Base-by-base conservation (phyloP, 2,113 vertebrate genomes). In the Dipodomys merriami region DNA sequence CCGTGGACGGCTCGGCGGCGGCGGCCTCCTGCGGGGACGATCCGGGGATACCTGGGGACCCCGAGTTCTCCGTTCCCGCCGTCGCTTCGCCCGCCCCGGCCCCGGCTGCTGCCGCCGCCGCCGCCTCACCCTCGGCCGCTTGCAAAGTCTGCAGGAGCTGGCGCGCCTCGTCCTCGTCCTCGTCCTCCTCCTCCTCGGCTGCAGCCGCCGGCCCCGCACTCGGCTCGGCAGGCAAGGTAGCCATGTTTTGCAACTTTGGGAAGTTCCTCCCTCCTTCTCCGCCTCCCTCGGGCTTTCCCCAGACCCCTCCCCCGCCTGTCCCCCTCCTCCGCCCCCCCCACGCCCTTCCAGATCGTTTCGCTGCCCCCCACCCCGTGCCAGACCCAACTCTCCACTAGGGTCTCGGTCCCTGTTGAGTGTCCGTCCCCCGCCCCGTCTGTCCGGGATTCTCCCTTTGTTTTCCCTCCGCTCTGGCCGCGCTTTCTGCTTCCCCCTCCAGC, bases 161-260 rank as follows among this genome's bases (percentile, higher is more conserved):
- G 84, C 96, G 93, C 68, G 96, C 95, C 35, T 97, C 97, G 93
- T 95, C 97, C 87, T 98, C 98, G 96, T 97, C 98, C 93, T 98
- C 98, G 57, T 98, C 98, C 96, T 95, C 98, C 91, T 98, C 98
- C 88, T 98, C 97, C 97, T 93, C 91, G 25, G 93, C 95, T 81
- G 82, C 91, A 22, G 93, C 91, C 65, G 90, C 94, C n/a, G 87
- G 95, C 89, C 96, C 94, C 88, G 95, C 90, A 90, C 80, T 95
- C 78, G 98, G 98, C 96, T 98, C 98, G 95, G 98, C 98, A 98
- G 98, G 98, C 98, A 98, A 99, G 98, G 99, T 99, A 99, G 99
- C 99, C 99, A 99, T 99, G 98, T 99, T 97, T 96, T 95, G 95
- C 91, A 97, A 96, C 96, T 97, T 97, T 97, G 96, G 95, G 94